Conservation (phyloP, 2,888 invertebrate species). For the Epirrita christyi region DNA sequence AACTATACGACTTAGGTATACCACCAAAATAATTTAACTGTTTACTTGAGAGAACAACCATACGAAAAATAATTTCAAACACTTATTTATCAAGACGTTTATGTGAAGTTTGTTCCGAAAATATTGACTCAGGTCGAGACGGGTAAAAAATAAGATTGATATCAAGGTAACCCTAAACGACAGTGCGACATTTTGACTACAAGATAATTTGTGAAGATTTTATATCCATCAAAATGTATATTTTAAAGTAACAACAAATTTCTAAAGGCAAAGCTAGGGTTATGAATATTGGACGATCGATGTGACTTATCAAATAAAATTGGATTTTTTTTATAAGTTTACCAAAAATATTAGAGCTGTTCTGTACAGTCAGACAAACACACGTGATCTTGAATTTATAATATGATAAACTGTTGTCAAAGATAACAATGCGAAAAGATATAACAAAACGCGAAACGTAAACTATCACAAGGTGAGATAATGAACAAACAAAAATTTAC, state of each 20-base stretch:
- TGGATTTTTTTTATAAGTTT: too few relatives aligned
- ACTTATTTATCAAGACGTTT: neutral
- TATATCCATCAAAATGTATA: too few relatives aligned
- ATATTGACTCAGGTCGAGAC: slow-evolving; percentile 7
- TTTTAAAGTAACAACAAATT: too few relatives aligned
- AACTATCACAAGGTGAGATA: slow-evolving; percentile 25
- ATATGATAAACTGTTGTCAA: slow-evolving; percentile 16
- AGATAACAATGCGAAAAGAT: too few relatives aligned
- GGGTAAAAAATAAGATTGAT: slow-evolving; percentile 5
- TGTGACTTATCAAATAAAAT: too few relatives aligned
- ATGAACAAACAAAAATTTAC: slow-evolving; percentile 20
- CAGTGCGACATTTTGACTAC: slow-evolving; percentile 3
- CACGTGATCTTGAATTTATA: slow-evolving; percentile 11
- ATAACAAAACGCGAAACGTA: too few relatives aligned
- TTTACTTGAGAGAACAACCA: neutral
- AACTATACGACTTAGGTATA: neutral
- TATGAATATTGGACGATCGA: too few relatives aligned
- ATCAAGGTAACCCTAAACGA: slow-evolving; percentile 15
- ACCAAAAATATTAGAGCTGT: too few relatives aligned
- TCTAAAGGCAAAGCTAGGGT: too few relatives aligned
- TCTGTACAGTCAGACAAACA: neutral
- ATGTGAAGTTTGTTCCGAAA: neutral
- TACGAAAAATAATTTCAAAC: neutral
- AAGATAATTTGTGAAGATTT: neutral
- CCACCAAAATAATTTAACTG: neutral